These are phyloP conservation scores for Alca torda DNA, from an alignment of 2,797 vertebrate genomes.

Conservation along the genomic window DNA sequence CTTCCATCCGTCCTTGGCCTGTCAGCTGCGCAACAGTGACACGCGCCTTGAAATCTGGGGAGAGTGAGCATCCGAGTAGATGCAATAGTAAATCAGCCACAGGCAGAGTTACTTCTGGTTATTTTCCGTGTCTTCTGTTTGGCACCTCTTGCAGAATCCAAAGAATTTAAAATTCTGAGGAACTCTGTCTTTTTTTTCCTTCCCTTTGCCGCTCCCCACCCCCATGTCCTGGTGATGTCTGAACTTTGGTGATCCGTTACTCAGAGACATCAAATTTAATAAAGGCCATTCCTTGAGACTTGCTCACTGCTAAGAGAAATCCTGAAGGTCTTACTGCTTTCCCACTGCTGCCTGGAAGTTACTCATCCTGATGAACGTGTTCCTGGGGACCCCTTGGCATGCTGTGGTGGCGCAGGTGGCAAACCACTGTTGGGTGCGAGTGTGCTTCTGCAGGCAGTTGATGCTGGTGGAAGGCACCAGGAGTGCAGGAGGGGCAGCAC, in stretches of 20 bases:
- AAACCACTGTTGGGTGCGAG: too few species aligned
- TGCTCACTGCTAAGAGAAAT: neutral
- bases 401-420: neutral
- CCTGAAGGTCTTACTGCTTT: neutral
- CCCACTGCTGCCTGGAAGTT: neutral
- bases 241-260: neutral
- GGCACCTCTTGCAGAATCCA: neutral
- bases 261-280: neutral
- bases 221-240: neutral
- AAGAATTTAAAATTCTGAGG: neutral
- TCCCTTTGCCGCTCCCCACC: neutral
- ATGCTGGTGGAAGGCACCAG: neutral
- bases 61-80: neutral
- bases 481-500: too few species aligned
- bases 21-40: neutral
- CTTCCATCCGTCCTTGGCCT: neutral
- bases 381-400: accelerated
- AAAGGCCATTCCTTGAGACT: neutral
- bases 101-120: neutral
- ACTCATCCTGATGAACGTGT: accelerated
- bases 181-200: neutral
- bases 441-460: neutral
- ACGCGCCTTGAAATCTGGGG: neutral
- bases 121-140: neutral
- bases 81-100: neutral